phyloP scores from a whole-genome alignment of 2,888 invertebrate genomes.

The Drosophila vallismaia region DNA sequence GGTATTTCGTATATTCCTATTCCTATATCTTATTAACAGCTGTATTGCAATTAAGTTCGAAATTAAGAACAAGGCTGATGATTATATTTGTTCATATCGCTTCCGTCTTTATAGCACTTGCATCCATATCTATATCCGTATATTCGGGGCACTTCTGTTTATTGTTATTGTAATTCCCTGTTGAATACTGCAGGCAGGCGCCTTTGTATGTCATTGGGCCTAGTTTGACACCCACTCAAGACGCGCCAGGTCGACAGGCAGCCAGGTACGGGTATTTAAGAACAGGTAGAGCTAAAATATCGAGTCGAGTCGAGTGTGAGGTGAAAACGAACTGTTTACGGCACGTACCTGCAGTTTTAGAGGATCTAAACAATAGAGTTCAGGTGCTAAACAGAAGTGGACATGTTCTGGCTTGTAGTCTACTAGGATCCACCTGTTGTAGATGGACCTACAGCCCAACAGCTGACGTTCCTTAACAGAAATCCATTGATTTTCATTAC shows the following conservation, averaged over 20 bases:
- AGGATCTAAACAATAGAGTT: slow-evolving; percentile 17
- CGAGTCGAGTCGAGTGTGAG: slow-evolving; percentile 3
- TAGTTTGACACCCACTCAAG: slow-evolving; percentile 51
- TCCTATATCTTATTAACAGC: neutral
- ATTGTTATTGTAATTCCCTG: slow-evolving; percentile 31
- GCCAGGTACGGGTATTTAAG: slow-evolving; percentile 32
- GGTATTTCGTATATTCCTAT: neutral
- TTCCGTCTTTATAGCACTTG: slow-evolving; percentile 17
- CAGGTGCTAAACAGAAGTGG: slow-evolving; percentile 20
- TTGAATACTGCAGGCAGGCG: slow-evolving; percentile 37
- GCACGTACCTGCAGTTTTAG: slow-evolving; percentile 30
- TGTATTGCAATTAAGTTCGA: neutral
- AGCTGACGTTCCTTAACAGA: slow-evolving; percentile 15
- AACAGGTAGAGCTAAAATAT: neutral
- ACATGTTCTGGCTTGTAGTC: slow-evolving; percentile 13
- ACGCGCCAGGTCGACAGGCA: slow-evolving; percentile 32
- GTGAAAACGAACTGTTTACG: slow-evolving; percentile 39
- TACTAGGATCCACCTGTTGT: slow-evolving; percentile 60
- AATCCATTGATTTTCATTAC: slow-evolving; percentile 48
- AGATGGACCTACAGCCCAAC: neutral
- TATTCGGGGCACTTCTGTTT: slow-evolving; percentile 24
- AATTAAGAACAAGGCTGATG: slow-evolving; percentile 2
- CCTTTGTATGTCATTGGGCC: slow-evolving; percentile 38
- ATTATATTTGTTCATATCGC: neutral
- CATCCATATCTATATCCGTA: neutral